Conservation (phyloP, 2,113 vertebrate species). For the Pagrus major region DNA sequence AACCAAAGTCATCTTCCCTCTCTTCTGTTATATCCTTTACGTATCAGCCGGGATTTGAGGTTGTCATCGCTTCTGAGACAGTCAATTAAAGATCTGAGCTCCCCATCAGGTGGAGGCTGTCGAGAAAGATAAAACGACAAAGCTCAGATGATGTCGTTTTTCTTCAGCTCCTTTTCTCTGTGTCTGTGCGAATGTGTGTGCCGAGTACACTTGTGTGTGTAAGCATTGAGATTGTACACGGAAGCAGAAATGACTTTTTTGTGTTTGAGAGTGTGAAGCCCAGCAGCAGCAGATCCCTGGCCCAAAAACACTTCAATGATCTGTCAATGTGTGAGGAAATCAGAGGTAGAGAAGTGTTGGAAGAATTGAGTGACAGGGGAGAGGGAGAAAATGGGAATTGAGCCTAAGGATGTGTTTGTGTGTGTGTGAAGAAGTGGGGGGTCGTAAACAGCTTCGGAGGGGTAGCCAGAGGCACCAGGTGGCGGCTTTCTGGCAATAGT, state of each 20-base stretch:
- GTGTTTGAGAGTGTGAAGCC: constrained; percentile 24
- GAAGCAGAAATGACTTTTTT: not conserved
- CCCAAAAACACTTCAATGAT: constrained; percentile 48
- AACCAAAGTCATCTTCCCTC: not conserved
- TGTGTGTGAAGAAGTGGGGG: constrained; percentile 10
- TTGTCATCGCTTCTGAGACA: constrained; percentile 49
- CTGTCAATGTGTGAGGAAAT: constrained; percentile 47
- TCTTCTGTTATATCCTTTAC: not conserved
- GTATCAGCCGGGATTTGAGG: constrained; percentile 55
- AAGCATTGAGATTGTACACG: constrained; percentile 9
- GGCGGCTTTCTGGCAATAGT: constrained; percentile 50
- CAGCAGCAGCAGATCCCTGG: constrained; percentile 21
- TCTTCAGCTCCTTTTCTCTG: constrained; percentile 22
- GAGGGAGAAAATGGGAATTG: constrained; percentile 36
- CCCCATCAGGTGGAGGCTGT: constrained; percentile 56
- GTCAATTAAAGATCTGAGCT: constrained; percentile 73
- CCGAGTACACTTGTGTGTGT: constrained; percentile 13
- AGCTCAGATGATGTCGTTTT: constrained; percentile 49
- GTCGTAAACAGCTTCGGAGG: constrained; percentile 46
- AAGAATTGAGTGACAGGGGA: constrained; percentile 35
- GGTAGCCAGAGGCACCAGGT: constrained; percentile 54
- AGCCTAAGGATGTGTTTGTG: constrained; percentile 33
- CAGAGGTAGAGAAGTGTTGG: not conserved
- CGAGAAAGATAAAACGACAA: constrained; percentile 54
- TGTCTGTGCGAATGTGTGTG: constrained; percentile 20